Conservation (phyloP, 2,888 invertebrate genomes). For the Syrphus vitripennis region DNA sequence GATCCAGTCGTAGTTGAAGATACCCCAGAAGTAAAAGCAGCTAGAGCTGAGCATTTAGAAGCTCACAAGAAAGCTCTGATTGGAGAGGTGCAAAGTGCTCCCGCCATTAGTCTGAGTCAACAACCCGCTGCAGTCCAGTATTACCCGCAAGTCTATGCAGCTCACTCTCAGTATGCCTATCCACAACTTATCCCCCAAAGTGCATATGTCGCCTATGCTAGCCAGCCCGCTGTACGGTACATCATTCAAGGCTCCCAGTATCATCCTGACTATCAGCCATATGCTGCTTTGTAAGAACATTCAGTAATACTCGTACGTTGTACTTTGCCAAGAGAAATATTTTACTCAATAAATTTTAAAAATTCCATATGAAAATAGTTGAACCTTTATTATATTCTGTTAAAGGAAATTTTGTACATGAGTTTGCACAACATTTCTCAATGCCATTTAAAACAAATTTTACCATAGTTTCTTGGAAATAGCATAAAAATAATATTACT, state of each 20-base stretch:
- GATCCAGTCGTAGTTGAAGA: background rate
- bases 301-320: no score
- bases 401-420: no score
- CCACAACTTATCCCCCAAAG: background rate
- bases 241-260: background rate
- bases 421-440: no score
- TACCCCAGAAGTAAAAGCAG: conserved; percentile 43
- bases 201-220: background rate
- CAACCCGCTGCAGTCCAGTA: background rate
- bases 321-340: no score
- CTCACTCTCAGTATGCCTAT: background rate
- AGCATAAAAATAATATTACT: no score
- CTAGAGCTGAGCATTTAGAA: conserved; percentile 49
- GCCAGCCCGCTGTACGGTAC: background rate
- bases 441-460: no score
- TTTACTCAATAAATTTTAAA: no score
- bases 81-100: background rate
- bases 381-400: no score
- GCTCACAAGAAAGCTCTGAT: background rate
- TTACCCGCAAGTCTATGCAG: background rate
- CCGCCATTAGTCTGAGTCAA: background rate
- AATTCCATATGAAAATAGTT: no score
- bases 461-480: no score
- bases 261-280: conserved; percentile 15
- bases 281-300: background rate